Evolutionary conservation across 2,888 invertebrate species (phyloP).

Genomic region (Allophyes oxyacanthae): DNA sequence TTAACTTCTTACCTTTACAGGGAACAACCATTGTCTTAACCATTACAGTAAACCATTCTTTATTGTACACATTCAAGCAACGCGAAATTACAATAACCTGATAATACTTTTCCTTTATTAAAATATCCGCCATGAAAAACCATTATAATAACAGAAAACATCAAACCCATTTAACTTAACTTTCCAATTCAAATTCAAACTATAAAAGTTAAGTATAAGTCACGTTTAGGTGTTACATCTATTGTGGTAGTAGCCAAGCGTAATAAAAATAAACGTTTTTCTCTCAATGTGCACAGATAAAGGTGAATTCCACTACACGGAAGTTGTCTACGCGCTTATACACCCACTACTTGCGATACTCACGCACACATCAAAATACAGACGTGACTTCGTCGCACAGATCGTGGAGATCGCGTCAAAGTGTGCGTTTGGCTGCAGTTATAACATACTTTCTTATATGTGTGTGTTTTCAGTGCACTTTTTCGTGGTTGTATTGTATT

Average conservation of each 20-base stretch:
- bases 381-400: slow-evolving; percentile 11
- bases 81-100: slow-evolving; percentile 8
- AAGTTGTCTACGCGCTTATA: slow-evolving; percentile 36
- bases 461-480: slow-evolving; percentile 32
- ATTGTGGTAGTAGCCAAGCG: slow-evolving; percentile 54
- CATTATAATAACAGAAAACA: slow-evolving; percentile 52
- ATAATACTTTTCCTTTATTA: slow-evolving; percentile 33
- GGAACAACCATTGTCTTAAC: slow-evolving; percentile 3
- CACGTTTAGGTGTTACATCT: slow-evolving; percentile 64
- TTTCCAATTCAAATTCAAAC: slow-evolving; percentile 56
- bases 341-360: slow-evolving; percentile 39
- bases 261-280: slow-evolving; percentile 69
- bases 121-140: slow-evolving; percentile 36
- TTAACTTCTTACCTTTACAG: too few species aligned
- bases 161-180: slow-evolving; percentile 46
- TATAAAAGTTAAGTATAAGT: slow-evolving; percentile 59
- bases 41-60: slow-evolving; percentile 20
- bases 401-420: background rate
- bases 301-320: slow-evolving; percentile 50
- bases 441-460: slow-evolving; percentile 32
- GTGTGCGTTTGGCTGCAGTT: slow-evolving; percentile 25
- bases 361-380: slow-evolving; percentile 16
- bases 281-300: slow-evolving; percentile 58
- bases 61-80: slow-evolving; percentile 18
- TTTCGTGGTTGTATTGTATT: slow-evolving; percentile 46